These are phyloP conservation scores for Enteromius fasciolatus DNA, from an alignment of 2,797 vertebrate genomes.

Conservation along the genomic window DNA sequence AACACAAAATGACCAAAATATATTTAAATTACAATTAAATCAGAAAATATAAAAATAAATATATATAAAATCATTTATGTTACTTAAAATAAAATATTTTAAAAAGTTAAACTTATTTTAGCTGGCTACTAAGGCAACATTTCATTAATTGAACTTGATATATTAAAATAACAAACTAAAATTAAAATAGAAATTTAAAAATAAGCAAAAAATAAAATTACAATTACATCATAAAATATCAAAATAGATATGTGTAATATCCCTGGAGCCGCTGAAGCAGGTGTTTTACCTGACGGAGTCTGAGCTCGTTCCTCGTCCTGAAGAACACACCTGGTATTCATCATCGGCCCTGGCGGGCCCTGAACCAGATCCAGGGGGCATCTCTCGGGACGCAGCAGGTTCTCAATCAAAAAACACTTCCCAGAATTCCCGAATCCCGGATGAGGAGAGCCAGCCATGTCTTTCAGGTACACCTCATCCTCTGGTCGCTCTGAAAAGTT, in stretches of 20 bases:
- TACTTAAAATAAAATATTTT: no score
- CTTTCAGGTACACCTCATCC: slow-evolving; percentile 59
- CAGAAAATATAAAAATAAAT: no score
- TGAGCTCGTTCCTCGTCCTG: slow-evolving; percentile 27
- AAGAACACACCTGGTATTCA: slow-evolving; percentile 56
- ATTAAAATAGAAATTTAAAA: background rate
- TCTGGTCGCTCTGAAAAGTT: slow-evolving; percentile 8
- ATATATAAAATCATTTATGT: no score
- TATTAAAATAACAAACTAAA: background rate
- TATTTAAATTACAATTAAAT: no score
- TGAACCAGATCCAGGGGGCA: background rate
- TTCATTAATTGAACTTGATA: background rate
- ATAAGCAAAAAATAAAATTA: background rate
- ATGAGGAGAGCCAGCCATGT: slow-evolving; percentile 79
- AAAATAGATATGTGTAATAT: background rate
- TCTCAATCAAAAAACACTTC: slow-evolving; percentile 93
- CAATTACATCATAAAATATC: background rate
- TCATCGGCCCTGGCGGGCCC: slow-evolving; percentile 62
- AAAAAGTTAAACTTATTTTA: no score
- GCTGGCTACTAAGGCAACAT: no score
- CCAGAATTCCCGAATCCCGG: slow-evolving; percentile 87
- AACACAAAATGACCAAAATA: no score
- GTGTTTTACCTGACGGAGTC: background rate
- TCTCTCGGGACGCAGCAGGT: slow-evolving; percentile 74
- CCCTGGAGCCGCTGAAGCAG: background rate